These are phyloP conservation scores for Heliconius nattereri DNA, from an alignment of 1,140 invertebrate species.

Conservation along the genomic window DNA sequence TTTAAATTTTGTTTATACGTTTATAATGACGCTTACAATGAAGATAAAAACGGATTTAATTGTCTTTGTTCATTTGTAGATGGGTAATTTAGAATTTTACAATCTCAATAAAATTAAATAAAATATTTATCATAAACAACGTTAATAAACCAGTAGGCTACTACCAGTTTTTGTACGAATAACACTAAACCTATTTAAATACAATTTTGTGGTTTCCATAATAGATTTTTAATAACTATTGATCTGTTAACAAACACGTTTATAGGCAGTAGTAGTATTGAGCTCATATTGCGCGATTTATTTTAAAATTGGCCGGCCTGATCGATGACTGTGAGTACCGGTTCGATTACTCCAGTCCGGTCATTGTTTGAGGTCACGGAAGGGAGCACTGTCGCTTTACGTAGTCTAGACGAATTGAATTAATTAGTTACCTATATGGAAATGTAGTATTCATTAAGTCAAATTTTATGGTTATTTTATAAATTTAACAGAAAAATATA, in stretches of 20 bases:
- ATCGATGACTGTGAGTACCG: slow-evolving; percentile 12
- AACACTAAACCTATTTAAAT: neutral
- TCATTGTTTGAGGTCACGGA: slow-evolving; percentile 26
- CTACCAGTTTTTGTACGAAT: neutral
- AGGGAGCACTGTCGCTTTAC: slow-evolving; percentile 12
- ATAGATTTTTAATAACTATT: slow-evolving; percentile 12
- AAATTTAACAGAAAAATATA: too few species aligned
- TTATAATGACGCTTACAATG: neutral
- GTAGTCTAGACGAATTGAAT: slow-evolving; percentile 18
- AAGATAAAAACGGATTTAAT: neutral
- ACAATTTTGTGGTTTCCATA: neutral
- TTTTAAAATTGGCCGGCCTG: slow-evolving; percentile 5
- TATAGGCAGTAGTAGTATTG: neutral
- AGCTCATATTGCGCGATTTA: neutral
- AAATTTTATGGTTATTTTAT: too few species aligned
- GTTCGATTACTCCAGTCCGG: slow-evolving; percentile 17
- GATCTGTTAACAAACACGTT: neutral
- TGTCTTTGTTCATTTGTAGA: neutral
- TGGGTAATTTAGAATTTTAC: neutral
- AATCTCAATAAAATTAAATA: neutral
- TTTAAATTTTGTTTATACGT: neutral
- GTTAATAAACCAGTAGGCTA: neutral
- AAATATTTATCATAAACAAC: neutral
- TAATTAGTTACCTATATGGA: neutral
- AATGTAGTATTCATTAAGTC: too few species aligned